These are phyloP conservation scores for Ephestia elutella DNA, from an alignment of 1,140 invertebrate genomes.

Conservation along the genomic window DNA sequence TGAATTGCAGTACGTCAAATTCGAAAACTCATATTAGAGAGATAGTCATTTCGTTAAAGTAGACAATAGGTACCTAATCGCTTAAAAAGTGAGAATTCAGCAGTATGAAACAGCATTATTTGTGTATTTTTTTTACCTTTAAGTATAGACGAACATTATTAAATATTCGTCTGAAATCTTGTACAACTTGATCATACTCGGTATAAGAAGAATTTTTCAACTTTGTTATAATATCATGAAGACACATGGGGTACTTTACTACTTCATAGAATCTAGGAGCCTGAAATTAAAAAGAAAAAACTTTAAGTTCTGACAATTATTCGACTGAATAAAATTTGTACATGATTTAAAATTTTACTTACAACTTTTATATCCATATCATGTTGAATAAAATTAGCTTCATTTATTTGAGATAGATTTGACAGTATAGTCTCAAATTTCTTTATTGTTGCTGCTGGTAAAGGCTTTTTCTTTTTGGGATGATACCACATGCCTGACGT, in stretches of 20 bases:
- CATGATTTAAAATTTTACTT: constrained; percentile 17
- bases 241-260: constrained; percentile 69
- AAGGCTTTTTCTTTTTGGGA: constrained; percentile 68
- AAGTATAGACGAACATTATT: constrained; percentile 66
- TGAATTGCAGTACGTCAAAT: too few relatives aligned
- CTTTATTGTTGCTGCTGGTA: constrained; percentile 44
- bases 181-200: constrained; percentile 64
- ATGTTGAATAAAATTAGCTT: constrained; percentile 57
- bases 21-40: too few relatives aligned
- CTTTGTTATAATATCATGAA: constrained; percentile 64
- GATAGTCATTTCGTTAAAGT: too few relatives aligned
- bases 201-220: constrained; percentile 61
- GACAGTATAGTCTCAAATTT: constrained; percentile 61
- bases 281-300: constrained; percentile 35
- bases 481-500: constrained; percentile 63
- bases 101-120: too few relatives aligned
- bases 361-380: constrained; percentile 70
- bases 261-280: constrained; percentile 70
- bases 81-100: too few relatives aligned
- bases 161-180: constrained; percentile 68
- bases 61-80: too few relatives aligned
- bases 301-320: constrained; percentile 2
- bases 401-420: constrained; percentile 52
- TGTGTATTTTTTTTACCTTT: constrained; percentile 61
- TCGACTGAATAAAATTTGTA: constrained; percentile 1